Base-by-base conservation (phyloP, 2,888 invertebrate genomes). In the Resseliella maxima region DNA sequence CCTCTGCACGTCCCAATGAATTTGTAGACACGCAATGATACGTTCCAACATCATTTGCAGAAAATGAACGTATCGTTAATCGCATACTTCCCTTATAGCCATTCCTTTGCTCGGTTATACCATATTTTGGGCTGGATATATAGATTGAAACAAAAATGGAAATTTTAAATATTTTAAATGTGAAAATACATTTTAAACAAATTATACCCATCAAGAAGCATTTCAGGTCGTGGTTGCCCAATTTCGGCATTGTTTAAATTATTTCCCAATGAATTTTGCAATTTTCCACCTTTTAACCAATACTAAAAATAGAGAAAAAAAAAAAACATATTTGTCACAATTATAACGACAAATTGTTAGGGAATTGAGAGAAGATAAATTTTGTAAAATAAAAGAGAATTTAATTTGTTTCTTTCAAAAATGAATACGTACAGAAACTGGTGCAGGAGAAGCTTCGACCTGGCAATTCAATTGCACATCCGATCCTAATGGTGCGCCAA, bases 391-490 rank as follows among this genome's bases (percentile, higher is more conserved):
- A n/a, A n/a, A n/a, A n/a, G n/a, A n/a, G 5, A 12, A 41, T 41
- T n/a, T n/a, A n/a, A n/a, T n/a, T n/a, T n/a, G n/a, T n/a, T n/a
- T n/a, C 86, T n/a, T n/a, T n/a, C n/a, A n/a, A n/a, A n/a, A n/a
- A n/a, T n/a, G n/a, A n/a, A 41, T 41, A 41, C 41, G 5, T 41
- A 41, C 41, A 41, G 91, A 91, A 36, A 91, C 91, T 12, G 91
- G 91, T 12, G 91, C 90, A 27, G 97, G 97, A 89, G 95, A 96
- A 0, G 97, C 97, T 90, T 97, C 97, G 86, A 97, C 96, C 90
- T 95, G 94, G 90, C 97, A 97, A 90, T 96, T 95, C 83, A 97
- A 92, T 88, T 95, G 95, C 46, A 97, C 96, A 90, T 97, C 95
- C 0, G 96, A 96, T 86, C 96, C 96, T 81, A 96, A 91, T 0